Base-by-base conservation (phyloP, 2,797 vertebrate species). In the Neomorphus geoffroyi region DNA sequence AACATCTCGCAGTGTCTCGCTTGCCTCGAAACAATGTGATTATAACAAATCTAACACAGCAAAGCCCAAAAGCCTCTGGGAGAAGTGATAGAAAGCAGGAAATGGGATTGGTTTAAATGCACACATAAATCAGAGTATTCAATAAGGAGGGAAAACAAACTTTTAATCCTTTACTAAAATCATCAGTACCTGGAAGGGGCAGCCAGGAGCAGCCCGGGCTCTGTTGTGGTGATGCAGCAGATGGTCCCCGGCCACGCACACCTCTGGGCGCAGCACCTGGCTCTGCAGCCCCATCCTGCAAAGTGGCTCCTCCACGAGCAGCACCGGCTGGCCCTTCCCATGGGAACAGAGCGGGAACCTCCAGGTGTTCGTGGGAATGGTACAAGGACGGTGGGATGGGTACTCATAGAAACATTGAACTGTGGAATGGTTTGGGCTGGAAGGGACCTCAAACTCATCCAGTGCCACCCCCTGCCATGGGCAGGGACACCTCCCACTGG, bases 101-200 rank as follows among this genome's bases (percentile, higher is more conserved):
- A 88, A 92, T 60, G 69, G 94, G 90, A 96, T 74, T 92, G 89
- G 84, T 80, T 90, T 93, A 71, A 93, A 88, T 1, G 1, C 74
- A 0, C 18, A 43, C 83, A 89, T 93, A 85, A 93, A 89, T 86
- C 89, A 81, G 33, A 79, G 77, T 70, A 5, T 79, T 83, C 91
- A 79, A 65, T 71, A 88, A 95, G 48, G 82, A 89, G 32, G 41
- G 26, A 35, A 75, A 86, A 66, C 39, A 26, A 72, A 95, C 79
- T 94, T 91, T 90, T 83, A 94, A 93, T 88, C 73, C 72, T 43
- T 71, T 83, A 88, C 88, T 91, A 88, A 96, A 93, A 53, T 64
- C 88, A 9, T 61, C 6, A 10, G 61, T 53, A 5, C 57, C 69
- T 57, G 91, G 45, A 54, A 82, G 56, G 53, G 51, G 39, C 6